A percentile compares a stretch with the other conserved stretches of the same genome.
Evolutionary conservation across 2,797 vertebrate species (phyloP).

Genomic region (Pteronotus mesoamericanus): DNA sequence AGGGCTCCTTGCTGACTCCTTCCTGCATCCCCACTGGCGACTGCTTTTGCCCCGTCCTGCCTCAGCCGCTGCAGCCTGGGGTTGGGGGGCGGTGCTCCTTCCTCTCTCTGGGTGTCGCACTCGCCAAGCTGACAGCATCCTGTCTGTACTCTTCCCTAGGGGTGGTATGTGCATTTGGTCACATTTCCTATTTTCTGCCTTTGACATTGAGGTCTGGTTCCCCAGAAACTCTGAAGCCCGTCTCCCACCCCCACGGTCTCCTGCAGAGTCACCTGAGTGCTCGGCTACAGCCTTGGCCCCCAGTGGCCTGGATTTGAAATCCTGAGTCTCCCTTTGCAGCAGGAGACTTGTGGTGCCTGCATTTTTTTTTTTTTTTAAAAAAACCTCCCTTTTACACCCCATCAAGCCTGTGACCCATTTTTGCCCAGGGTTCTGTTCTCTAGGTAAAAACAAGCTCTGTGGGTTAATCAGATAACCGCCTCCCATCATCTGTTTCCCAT

Average conservation of each 20-base stretch:
- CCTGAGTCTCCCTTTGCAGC: background rate
- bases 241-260: background rate
- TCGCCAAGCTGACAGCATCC: background rate
- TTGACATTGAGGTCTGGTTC: background rate
- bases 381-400: background rate
- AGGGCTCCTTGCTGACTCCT: background rate
- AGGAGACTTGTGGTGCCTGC: background rate
- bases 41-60: background rate
- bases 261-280: background rate
- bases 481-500: slow-evolving; percentile 19
- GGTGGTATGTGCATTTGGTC: background rate
- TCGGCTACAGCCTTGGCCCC: background rate
- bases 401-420: slow-evolving; percentile 8
- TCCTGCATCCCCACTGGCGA: background rate
- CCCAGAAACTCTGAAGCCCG: background rate
- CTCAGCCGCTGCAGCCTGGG: background rate
- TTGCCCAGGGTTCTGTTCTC: slow-evolving; percentile 17
- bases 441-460: slow-evolving; percentile 18
- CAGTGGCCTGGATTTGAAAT: background rate
- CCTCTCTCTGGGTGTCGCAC: background rate
- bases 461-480: slow-evolving; percentile 45
- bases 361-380: background rate
- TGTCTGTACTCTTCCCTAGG: background rate
- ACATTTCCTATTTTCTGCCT: background rate
- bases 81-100: background rate